Evolutionary conservation across 1,140 invertebrate species (phyloP).

Genomic region (Apis cerana): DNA sequence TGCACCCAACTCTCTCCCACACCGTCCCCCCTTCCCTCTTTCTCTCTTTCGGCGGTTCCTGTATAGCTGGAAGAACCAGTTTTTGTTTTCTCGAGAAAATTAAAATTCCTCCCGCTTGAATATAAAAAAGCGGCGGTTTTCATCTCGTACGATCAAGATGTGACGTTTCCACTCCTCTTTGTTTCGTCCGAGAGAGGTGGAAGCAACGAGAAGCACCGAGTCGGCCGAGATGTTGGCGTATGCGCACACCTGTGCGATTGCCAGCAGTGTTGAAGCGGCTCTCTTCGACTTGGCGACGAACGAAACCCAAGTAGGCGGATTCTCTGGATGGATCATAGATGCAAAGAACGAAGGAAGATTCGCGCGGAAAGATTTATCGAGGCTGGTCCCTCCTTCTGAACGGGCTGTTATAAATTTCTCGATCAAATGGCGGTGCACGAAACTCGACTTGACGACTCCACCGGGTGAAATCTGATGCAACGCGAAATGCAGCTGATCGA

Average conservation of each 20-base stretch:
- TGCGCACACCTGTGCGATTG: too few species aligned
- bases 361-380: constrained; percentile 1
- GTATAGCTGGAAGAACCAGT: constrained; percentile 51
- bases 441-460: neutral
- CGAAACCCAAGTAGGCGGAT: too few species aligned
- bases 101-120: constrained; percentile 60
- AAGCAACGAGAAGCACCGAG: constrained; percentile 12
- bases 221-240: neutral
- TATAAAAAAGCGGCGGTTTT: constrained; percentile 62
- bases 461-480: constrained; percentile 41
- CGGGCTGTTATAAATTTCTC: constrained; percentile 26
- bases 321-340: too few species aligned
- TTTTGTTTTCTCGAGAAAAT: constrained; percentile 68
- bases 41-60: constrained; percentile 40
- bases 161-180: constrained; percentile 43
- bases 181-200: neutral
- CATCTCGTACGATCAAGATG: constrained; percentile 66
- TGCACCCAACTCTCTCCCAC: constrained; percentile 45
- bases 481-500: constrained; percentile 14
- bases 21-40: neutral
- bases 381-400: neutral
- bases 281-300: too few species aligned
- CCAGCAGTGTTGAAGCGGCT: too few species aligned
- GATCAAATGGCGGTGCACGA: constrained; percentile 28
- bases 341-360: too few species aligned